A percentile compares a stretch with the other conserved stretches of the same genome.
phyloP scores from a whole-genome alignment of 1,140 invertebrate genomes.

The Drosophila simulans region DNA sequence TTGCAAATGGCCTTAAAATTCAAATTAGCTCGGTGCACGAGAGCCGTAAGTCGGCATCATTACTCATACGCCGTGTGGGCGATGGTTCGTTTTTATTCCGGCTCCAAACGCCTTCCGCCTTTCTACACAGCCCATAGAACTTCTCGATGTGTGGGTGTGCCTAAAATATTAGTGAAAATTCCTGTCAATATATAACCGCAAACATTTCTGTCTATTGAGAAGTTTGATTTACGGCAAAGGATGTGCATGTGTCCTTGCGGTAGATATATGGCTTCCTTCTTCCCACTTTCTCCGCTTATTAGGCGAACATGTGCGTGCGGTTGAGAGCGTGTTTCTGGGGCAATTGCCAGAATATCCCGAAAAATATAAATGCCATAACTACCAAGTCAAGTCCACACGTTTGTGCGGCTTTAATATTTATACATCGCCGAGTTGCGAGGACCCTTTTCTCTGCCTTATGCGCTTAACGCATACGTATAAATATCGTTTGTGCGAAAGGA shows the following conservation, averaged over 20 bases:
- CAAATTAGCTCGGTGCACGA: slow-evolving; percentile 44
- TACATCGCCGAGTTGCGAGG: slow-evolving; percentile 20
- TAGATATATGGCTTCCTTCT: slow-evolving; percentile 22
- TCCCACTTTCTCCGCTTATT: slow-evolving; percentile 32
- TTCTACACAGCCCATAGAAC: slow-evolving; percentile 12
- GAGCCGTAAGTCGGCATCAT: slow-evolving; percentile 35
- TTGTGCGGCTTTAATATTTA: slow-evolving; percentile 53
- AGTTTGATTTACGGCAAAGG: slow-evolving; percentile 60
- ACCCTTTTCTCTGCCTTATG: slow-evolving; percentile 36
- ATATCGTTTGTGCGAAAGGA: slow-evolving; percentile 21
- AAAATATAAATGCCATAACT: slow-evolving; percentile 23
- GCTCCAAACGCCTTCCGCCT: not conserved
- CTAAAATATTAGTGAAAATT: slow-evolving; percentile 54
- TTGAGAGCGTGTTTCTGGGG: slow-evolving; percentile 34
- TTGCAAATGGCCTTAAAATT: slow-evolving; percentile 45
- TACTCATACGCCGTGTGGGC: slow-evolving; percentile 42
- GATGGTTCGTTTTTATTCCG: not conserved
- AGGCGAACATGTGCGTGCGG: slow-evolving; percentile 29
- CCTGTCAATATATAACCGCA: slow-evolving; percentile 59
- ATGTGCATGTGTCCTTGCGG: slow-evolving; percentile 23
- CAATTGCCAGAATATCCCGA: slow-evolving; percentile 49
- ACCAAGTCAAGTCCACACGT: slow-evolving; percentile 33
- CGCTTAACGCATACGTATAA: slow-evolving; percentile 16
- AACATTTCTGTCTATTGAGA: slow-evolving; percentile 59
- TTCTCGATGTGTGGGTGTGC: slow-evolving; percentile 16